phyloP scores from a whole-genome alignment of 2,797 vertebrate species.

The Phataginus tetradactyla region DNA sequence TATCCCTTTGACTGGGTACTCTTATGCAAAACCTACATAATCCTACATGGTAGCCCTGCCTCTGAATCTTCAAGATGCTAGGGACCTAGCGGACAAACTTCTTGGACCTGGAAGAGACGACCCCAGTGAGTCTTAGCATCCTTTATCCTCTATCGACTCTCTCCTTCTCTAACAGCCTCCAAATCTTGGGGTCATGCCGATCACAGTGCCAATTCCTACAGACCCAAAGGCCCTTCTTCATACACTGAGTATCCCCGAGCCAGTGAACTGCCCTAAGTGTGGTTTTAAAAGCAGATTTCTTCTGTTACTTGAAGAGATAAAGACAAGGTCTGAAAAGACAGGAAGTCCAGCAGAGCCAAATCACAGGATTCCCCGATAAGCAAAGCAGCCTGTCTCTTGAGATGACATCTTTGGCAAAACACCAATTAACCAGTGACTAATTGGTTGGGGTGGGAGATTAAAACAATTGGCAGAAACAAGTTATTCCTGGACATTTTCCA shows the following conservation, averaged over 20 bases:
- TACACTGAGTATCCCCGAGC: background rate
- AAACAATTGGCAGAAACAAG: conserved; percentile 55
- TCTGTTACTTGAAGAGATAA: conserved; percentile 42
- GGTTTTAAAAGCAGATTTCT: background rate
- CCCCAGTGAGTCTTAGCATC: background rate
- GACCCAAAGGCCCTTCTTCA: background rate
- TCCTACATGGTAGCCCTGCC: background rate
- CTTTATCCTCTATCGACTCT: background rate
- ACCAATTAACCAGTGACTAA: conserved; percentile 58
- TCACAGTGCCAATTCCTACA: background rate
- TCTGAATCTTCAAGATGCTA: background rate
- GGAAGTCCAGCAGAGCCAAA: conserved; percentile 32
- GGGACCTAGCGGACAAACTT: background rate
- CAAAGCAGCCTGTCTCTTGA: background rate
- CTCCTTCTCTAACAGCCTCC: background rate
- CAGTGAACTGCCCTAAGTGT: background rate
- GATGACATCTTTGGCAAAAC: conserved; percentile 15
- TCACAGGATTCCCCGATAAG: conserved; percentile 16
- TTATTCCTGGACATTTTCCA: conserved; percentile 72
- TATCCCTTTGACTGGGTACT: background rate
- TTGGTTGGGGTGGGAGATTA: conserved; percentile 65
- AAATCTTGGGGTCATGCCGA: background rate
- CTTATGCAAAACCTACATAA: background rate
- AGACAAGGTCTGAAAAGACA: conserved; percentile 52
- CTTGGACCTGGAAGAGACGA: background rate